Evolutionary conservation across 2,113 vertebrate species (phyloP).

Genomic region (Monopterus albus): DNA sequence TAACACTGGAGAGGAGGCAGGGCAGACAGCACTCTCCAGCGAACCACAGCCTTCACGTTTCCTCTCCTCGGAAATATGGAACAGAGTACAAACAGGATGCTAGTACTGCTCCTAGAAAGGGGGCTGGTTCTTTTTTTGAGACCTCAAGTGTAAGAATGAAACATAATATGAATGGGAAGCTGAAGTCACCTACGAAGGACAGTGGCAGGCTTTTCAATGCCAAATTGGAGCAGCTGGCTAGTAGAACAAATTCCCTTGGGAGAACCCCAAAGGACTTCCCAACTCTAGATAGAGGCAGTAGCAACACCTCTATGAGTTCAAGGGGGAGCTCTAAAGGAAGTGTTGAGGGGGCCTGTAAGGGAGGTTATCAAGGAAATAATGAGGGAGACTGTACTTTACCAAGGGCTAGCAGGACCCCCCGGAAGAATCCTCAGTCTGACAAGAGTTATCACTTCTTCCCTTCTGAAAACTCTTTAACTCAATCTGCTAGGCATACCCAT

Average conservation of each 20-base stretch:
- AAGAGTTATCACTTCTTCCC: constrained; percentile 52
- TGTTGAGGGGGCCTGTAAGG: constrained; percentile 32
- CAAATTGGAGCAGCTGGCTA: constrained; percentile 90
- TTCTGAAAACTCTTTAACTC: constrained; percentile 51
- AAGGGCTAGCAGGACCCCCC: constrained; percentile 84
- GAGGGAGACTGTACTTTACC: constrained; percentile 89
- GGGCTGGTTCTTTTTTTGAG: constrained; percentile 52
- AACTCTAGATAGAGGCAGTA: constrained; percentile 86
- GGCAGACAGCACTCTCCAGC: constrained; percentile 84
- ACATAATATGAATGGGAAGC: constrained; percentile 41
- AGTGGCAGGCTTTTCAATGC: constrained; percentile 91
- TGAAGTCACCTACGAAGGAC: constrained; percentile 80
- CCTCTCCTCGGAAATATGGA: constrained; percentile 86
- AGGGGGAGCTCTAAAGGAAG: constrained; percentile 72
- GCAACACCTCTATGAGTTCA: constrained; percentile 85
- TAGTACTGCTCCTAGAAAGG: constrained; percentile 27
- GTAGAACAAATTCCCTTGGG: constrained; percentile 88
- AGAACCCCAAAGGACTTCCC: constrained; percentile 81
- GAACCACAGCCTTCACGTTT: constrained; percentile 84
- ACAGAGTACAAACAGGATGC: constrained; percentile 70
- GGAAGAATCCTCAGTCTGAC: constrained; percentile 83
- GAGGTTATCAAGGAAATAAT: constrained; percentile 67
- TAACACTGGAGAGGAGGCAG: constrained; percentile 85
- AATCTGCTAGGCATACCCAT: constrained; percentile 81
- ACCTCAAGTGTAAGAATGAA: constrained; percentile 27